Percentiles rank a stretch among this genome's conserved stretches.
Evolutionary conservation across 1,140 invertebrate species (phyloP).

Genomic region (Pachypeltis micranthus): DNA sequence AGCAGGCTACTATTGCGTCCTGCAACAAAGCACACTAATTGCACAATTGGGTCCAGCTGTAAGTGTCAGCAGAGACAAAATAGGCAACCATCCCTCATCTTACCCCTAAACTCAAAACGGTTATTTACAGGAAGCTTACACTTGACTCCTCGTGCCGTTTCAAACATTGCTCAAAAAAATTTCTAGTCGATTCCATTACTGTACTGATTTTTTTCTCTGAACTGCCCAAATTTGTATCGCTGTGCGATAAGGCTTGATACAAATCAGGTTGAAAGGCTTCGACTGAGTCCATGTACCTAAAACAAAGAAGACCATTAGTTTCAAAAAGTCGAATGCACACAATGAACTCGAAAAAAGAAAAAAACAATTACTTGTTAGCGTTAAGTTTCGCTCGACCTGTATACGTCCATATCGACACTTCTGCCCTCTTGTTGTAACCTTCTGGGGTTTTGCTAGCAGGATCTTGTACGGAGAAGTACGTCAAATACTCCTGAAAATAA

Average conservation of each 20-base stretch:
- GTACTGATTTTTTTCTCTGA: constrained; percentile 55
- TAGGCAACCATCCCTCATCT: too few species aligned
- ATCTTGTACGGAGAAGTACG: constrained; percentile 52
- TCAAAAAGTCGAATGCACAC: background rate
- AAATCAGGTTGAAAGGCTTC: constrained; percentile 65
- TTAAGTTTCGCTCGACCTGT: constrained; percentile 53
- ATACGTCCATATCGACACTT: constrained; percentile 57
- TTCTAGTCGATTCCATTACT: constrained; percentile 45
- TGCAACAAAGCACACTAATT: too few species aligned
- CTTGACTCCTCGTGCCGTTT: constrained; percentile 42
- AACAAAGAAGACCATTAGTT: background rate
- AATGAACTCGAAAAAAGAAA: constrained; percentile 4
- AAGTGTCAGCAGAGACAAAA: too few species aligned
- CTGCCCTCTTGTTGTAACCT: constrained; percentile 51
- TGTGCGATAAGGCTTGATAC: constrained; percentile 65
- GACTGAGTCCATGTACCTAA: constrained; percentile 62
- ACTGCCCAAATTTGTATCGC: constrained; percentile 56
- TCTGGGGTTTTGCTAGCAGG: constrained; percentile 42
- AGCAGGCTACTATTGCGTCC: too few species aligned
- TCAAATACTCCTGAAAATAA: constrained; percentile 42
- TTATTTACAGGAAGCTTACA: constrained; percentile 15
- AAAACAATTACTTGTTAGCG: constrained; percentile 35
- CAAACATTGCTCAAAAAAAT: constrained; percentile 48
- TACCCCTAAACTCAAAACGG: constrained; percentile 6
- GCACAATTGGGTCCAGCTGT: too few species aligned